These are phyloP conservation scores for Megathymus violae DNA, from an alignment of 1,140 invertebrate genomes.

Conservation along the genomic window DNA sequence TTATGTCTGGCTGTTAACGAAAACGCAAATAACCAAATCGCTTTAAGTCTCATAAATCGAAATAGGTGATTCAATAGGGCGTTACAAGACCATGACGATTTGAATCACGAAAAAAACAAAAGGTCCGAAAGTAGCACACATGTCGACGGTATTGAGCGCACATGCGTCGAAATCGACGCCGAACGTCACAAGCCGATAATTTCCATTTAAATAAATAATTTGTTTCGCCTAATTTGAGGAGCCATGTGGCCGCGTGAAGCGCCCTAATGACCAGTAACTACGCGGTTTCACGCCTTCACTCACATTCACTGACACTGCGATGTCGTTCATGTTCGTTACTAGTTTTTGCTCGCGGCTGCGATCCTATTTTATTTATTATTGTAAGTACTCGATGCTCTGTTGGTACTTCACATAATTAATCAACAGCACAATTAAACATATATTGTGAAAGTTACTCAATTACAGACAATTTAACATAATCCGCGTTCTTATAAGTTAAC, in stretches of 20 bases:
- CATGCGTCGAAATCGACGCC: slow-evolving; percentile 60
- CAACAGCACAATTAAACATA: too few species aligned
- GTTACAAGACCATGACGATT: slow-evolving; percentile 50
- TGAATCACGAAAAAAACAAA: slow-evolving; percentile 47
- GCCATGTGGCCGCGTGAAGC: slow-evolving; percentile 68
- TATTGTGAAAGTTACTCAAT: too few species aligned
- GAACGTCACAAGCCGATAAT: slow-evolving; percentile 69
- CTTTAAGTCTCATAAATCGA: not conserved
- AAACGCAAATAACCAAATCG: too few species aligned
- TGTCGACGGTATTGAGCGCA: slow-evolving; percentile 61
- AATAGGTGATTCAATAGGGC: slow-evolving; percentile 39
- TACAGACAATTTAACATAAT: too few species aligned
- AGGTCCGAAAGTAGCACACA: slow-evolving; percentile 48
- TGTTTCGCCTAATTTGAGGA: slow-evolving; percentile 67
- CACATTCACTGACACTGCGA: too few species aligned
- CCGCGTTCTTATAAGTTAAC: too few species aligned
- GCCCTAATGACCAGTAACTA: slow-evolving; percentile 71
- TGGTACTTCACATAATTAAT: too few species aligned
- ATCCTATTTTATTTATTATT: too few species aligned
- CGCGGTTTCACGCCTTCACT: slow-evolving; percentile 75
- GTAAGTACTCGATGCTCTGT: too few species aligned
- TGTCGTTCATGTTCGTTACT: too few species aligned
- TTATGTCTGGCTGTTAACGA: too few species aligned
- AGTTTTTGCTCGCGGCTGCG: too few species aligned
- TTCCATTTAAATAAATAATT: slow-evolving; percentile 83